Evolutionary conservation across 2,888 invertebrate genomes (phyloP), one percentile per base, ranked within the genome.

Genomic region (Idaea straminata): DNA sequence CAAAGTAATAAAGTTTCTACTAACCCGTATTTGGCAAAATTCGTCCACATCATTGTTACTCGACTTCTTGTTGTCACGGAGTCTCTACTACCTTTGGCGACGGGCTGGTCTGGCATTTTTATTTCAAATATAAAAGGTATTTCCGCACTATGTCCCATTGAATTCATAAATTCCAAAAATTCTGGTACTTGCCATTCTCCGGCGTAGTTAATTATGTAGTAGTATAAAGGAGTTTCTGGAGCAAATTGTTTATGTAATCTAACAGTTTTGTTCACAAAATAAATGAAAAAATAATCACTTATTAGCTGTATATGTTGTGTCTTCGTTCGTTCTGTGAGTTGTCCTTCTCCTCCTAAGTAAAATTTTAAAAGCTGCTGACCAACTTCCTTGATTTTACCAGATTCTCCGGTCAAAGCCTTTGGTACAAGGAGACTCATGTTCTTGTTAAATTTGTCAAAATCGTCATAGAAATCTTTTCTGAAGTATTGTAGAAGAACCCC

Each of bases 11-110:
- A 35, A 64, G 61, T 59, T 59, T 63, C 57, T 67, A 69, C 80
- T 79, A 83, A 93, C 93, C 93, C 88, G 73, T 83, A 86, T 84
- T 89, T 92, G 58, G 93, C 92, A 76, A 93, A 93, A 75, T 93
- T 93, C 0, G 92, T 92, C 92, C 93, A 93, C 88, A 93, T 84
- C 75, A 83, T 88, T 4, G 90, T 75, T 62, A 92, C 83, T 77
- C 87, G 84, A 34, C 75, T 83, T 70, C 88, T 85, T 15, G 87
- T 89, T 60, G 71, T 81, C 4, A 87, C 74, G 7, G 89, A 87
- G 72, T 91, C 89, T 64, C 86, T 76, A 70, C 85, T 88, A 25
- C 89, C 89, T 74, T 85, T 86, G 68, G 82, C 86, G 35, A 76
- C 47, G 5, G 74, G 73, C 35, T 67, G 67, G 15, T 81, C 78